Evolutionary conservation across 2,797 vertebrate genomes (phyloP).

Genomic region (Leucoraja ocellata): DNA sequence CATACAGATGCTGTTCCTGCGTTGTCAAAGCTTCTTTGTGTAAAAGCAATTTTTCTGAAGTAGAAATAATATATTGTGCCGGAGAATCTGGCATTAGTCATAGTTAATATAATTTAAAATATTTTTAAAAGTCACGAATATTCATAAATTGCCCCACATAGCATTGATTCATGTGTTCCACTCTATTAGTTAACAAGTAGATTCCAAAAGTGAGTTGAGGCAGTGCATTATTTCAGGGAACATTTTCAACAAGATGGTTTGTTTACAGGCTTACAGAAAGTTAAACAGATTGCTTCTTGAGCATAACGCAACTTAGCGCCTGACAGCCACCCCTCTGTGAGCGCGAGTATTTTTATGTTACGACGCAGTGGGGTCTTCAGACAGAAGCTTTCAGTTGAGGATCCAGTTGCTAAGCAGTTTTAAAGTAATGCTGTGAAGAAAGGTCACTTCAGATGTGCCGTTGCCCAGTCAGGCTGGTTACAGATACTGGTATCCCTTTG

Average conservation of each 20-base stretch:
- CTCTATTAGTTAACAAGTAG: background rate
- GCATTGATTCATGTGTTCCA: background rate
- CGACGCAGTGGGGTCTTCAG: slow-evolving; percentile 22
- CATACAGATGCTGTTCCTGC: background rate
- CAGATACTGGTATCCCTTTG: no score
- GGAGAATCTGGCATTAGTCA: background rate
- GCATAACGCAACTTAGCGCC: background rate
- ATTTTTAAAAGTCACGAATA: background rate
- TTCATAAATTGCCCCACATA: background rate
- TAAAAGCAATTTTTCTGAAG: background rate
- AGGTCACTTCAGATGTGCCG: background rate
- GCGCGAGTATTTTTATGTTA: slow-evolving; percentile 1
- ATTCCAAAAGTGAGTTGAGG: background rate
- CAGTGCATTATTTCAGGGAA: background rate
- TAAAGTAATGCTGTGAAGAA: background rate
- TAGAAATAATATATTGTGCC: background rate
- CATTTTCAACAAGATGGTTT: background rate
- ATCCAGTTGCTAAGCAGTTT: slow-evolving; percentile 26
- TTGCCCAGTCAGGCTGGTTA: background rate
- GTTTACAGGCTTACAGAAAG: background rate
- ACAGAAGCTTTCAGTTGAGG: background rate
- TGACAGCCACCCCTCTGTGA: background rate
- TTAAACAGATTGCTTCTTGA: slow-evolving; percentile 18
- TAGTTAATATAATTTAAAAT: slow-evolving; percentile 15
- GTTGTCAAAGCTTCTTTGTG: background rate